Evolutionary conservation across 2,797 vertebrate genomes (phyloP).

Genomic region (Diplodus puntazzo): DNA sequence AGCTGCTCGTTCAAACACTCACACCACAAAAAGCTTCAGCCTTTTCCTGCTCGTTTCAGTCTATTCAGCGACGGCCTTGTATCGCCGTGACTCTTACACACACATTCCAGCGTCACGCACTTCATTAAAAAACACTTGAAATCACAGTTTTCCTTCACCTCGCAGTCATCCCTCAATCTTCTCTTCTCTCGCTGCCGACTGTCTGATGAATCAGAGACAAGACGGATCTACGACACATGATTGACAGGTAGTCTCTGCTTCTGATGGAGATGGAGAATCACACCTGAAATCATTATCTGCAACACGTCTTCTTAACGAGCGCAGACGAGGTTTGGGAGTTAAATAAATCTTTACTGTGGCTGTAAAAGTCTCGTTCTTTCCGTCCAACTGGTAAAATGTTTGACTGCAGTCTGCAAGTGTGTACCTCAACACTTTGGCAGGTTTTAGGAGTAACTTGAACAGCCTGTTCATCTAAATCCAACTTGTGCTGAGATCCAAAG

Average conservation of each 20-base stretch:
- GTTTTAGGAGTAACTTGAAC: conserved; percentile 15
- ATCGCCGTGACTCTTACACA: neutral
- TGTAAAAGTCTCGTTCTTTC: neutral
- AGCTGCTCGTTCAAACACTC: neutral
- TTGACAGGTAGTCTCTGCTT: neutral
- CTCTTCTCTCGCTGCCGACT: neutral
- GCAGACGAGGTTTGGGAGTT: neutral
- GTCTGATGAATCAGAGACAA: conserved; percentile 14
- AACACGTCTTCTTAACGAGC: neutral
- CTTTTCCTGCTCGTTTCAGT: conserved; percentile 30
- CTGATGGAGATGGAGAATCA: neutral
- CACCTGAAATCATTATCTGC: neutral
- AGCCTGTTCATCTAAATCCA: conserved; percentile 31
- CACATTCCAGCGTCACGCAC: neutral
- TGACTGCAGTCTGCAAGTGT: conserved; percentile 14
- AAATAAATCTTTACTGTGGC: neutral
- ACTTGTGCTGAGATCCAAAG: conserved; percentile 9
- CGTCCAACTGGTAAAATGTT: neutral
- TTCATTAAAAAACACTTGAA: conserved; percentile 14
- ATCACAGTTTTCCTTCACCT: conserved; percentile 22
- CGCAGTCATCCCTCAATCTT: conserved; percentile 9
- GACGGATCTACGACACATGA: neutral
- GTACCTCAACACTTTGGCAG: conserved; percentile 14
- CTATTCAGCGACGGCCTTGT: conserved; percentile 2
- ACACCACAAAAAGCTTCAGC: neutral